Percentiles rank a stretch among this genome's conserved stretches.
phyloP scores from a whole-genome alignment of 1,140 invertebrate genomes.

The Pomacea maculata region DNA sequence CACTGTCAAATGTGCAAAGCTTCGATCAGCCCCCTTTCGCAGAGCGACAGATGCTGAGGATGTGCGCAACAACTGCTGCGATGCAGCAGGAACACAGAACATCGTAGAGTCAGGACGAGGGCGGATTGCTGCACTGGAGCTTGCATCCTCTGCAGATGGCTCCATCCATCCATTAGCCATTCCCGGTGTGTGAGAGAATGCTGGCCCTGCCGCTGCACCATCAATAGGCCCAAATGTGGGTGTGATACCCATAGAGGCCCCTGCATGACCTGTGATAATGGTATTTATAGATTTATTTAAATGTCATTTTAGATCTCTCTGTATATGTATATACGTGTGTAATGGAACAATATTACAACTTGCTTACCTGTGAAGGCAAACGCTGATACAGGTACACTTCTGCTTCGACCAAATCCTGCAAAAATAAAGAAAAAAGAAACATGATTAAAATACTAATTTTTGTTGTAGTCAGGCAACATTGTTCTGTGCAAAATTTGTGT shows the following conservation, averaged over 20 bases:
- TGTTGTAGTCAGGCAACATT: too few relatives aligned
- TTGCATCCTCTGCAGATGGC: not conserved
- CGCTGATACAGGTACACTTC: constrained; percentile 43
- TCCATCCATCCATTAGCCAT: constrained; percentile 7
- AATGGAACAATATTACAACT: too few relatives aligned
- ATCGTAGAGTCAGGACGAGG: constrained; percentile 29
- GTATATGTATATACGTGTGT: too few relatives aligned
- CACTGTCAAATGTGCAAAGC: constrained; percentile 28
- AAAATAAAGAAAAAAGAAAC: constrained; percentile 17
- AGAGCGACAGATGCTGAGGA: constrained; percentile 39
- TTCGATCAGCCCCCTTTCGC: constrained; percentile 32
- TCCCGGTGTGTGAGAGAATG: not conserved
- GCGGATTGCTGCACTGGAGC: constrained; percentile 11
- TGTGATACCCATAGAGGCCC: not conserved
- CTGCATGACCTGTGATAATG: too few relatives aligned
- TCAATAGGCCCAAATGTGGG: constrained; percentile 5
- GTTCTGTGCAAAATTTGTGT: too few relatives aligned
- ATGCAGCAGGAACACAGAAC: constrained; percentile 24
- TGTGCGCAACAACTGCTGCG: constrained; percentile 30
- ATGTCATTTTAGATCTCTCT: too few relatives aligned
- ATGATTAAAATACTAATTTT: too few relatives aligned
- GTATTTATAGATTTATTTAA: too few relatives aligned
- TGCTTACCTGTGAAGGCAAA: constrained; percentile 46
- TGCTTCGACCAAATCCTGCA: constrained; percentile 47
- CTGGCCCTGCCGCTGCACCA: not conserved